phyloP scores from a whole-genome alignment of 1,140 invertebrate genomes.

The Diabrotica virgifera region DNA sequence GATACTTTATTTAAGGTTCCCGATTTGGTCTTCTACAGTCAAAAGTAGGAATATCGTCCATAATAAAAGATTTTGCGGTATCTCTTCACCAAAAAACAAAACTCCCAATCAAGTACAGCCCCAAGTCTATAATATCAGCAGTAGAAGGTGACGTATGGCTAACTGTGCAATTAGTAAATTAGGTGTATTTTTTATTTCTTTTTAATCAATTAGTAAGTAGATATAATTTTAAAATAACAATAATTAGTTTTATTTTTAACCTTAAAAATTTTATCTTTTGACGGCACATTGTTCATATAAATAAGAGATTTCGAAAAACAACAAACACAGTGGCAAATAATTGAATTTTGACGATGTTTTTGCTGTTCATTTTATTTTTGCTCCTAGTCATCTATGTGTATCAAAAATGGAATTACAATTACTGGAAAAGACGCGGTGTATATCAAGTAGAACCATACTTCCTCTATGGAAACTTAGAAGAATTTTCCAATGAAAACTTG shows the following conservation, averaged over 20 bases:
- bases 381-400: conserved; percentile 7
- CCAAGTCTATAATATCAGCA: conserved; percentile 6
- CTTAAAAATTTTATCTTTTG: too few relatives aligned
- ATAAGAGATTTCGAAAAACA: too few relatives aligned
- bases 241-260: too few relatives aligned
- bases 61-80: conserved; percentile 30
- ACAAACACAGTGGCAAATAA: too few relatives aligned
- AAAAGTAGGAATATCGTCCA: conserved; percentile 34
- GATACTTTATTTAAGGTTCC: conserved; percentile 35
- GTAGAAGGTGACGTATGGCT: conserved; percentile 16
- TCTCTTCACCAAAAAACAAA: conserved; percentile 15
- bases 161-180: not conserved
- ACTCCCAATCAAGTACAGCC: conserved; percentile 8
- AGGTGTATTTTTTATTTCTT: too few relatives aligned
- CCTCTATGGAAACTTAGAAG: conserved; percentile 41
- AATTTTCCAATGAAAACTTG: conserved; percentile 29
- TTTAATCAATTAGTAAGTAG: too few relatives aligned
- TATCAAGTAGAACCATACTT: conserved; percentile 42
- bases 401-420: conserved; percentile 35
- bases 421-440: conserved; percentile 49
- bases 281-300: too few relatives aligned
- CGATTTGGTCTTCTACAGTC: conserved; percentile 35
- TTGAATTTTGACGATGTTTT: too few relatives aligned
- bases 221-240: too few relatives aligned
- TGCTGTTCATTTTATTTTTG: not conserved